Base-by-base conservation (phyloP, 2,797 vertebrate genomes). In the Myotis findleyi region DNA sequence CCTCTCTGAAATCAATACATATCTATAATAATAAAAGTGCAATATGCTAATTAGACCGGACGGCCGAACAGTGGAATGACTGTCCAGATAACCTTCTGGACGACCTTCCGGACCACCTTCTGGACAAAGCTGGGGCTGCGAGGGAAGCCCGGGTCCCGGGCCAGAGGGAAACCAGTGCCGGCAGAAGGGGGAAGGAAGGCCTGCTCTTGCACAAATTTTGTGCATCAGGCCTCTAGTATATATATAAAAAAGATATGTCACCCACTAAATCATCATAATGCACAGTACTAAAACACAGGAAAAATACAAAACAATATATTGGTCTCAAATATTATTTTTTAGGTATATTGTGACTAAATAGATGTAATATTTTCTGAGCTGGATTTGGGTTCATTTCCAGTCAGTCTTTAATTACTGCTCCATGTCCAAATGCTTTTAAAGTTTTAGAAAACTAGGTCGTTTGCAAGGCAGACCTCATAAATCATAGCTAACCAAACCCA, bases 391-490 rank as follows among this genome's bases (percentile, higher is more conserved):
- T 96, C 49, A 76, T 84, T 91, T 95, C 44, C 41, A 27, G 9
- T 81, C 41, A 76, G 18, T 62, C 47, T 87, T 93, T 62, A 79
- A 84, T 77, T 80, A n/a, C 55, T 92, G 5, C 25, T 55, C 23
- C 38, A 66, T 79, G 47, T 79, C 21, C 53, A 89, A 76, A 94
- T 41, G 17, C 47, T 81, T 68, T 36, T 64, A 59, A 93, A 13
- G 51, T 53, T 85, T 72, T 73, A 72, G 49, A 79, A 91, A 44
- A 33, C 20, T 17, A 57, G 2, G 6, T 41, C 92, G 30, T 64
- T 84, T 88, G 18, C 66, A 92, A 96, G 55, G n/a, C 38, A 84
- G 41, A 55, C 6, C 27, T 92, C 66, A 72, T 76, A 47, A 80
- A 13, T 44, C 20, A 73, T 2, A 82, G 64, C 51, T 92, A 36